Base-by-base conservation (phyloP, 2,888 invertebrate species). In the Pseudoips prasinana region DNA sequence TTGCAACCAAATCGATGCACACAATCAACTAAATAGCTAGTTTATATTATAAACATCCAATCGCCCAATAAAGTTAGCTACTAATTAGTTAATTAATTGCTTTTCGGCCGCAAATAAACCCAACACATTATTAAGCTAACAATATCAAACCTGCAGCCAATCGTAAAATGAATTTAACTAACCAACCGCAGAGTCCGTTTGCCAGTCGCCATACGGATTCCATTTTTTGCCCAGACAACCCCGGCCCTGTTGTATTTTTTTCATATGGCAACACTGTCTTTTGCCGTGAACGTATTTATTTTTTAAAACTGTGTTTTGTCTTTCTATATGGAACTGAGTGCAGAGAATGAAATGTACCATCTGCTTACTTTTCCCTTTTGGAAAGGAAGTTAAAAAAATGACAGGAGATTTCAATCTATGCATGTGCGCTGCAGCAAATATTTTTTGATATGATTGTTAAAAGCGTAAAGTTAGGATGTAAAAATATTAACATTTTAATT, bases 141-240 rank as follows among this genome's bases (percentile, higher is more conserved):
- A 38, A 45, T 42, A 49, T 53, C 46, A 50, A 61, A 24, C 40
- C 20, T 36, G 35, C 52, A 41, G 41, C 32, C 42, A 45, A 49
- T 58, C 62, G 59, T 68, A 65, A 65, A 70, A 58, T 58, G 51
- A 61, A 57, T 61, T 71, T 69, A 69, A 67, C 72, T 67, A 71
- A 61, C 66, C 61, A 50, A 73, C 73, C 76, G 62, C 77, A 74
- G 48, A 45, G 54, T 43, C 46, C 46, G 50, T 39, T 35, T 46
- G 31, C 56, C 68, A 67, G 61, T 48, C 50, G 63, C 67, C 79
- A 76, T 74, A 73, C 74, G 73, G 70, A n/a, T 65, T 64, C 69
- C 46, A 53, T 61, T 72, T 75, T 77, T 78, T 70, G 61, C 58
- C 51, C 62, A 60, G 64, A 59, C 64, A 54, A 63, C 64, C 66